phyloP scores from a whole-genome alignment of 2,888 invertebrate species.

The Apamea crenata region DNA sequence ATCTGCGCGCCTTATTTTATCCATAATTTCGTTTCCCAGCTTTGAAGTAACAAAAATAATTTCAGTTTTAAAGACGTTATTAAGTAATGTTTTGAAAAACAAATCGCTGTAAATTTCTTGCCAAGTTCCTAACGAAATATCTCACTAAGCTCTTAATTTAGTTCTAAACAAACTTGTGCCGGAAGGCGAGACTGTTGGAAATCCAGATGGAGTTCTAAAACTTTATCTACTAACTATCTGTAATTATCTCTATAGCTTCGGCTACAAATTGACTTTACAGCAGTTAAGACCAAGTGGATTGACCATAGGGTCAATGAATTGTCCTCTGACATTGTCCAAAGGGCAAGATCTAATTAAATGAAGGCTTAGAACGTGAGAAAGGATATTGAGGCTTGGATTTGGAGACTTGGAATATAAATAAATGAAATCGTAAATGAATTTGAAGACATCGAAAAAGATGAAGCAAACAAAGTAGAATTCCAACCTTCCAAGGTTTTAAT shows the following conservation, averaged over 20 bases:
- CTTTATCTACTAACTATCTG: conserved; percentile 47
- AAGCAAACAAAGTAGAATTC: conserved; percentile 4
- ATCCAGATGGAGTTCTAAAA: conserved; percentile 59
- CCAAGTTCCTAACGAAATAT: conserved; percentile 50
- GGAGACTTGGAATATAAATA: conserved; percentile 17
- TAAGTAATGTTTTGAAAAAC: conserved; percentile 52
- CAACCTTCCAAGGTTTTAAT: neutral
- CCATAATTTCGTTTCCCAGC: conserved; percentile 17
- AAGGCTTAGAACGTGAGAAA: conserved; percentile 58
- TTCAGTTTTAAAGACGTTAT: conserved; percentile 37
- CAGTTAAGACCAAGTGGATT: conserved; percentile 55
- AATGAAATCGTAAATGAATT: conserved; percentile 14
- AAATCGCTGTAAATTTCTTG: conserved; percentile 45
- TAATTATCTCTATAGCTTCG: conserved; percentile 59
- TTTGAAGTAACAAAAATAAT: conserved; percentile 16
- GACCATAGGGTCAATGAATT: conserved; percentile 61
- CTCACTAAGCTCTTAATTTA: conserved; percentile 54
- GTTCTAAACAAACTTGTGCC: conserved; percentile 56
- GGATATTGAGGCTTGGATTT: conserved; percentile 33
- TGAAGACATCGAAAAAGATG: neutral
- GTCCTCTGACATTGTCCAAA: conserved; percentile 58
- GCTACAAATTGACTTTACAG: conserved; percentile 54
- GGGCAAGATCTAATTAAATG: conserved; percentile 63
- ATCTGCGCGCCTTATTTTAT: conserved; percentile 26
- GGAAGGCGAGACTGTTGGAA: conserved; percentile 48